Base-by-base conservation (phyloP, 2,113 vertebrate species). In the Periophthalmodon schlosseri region DNA sequence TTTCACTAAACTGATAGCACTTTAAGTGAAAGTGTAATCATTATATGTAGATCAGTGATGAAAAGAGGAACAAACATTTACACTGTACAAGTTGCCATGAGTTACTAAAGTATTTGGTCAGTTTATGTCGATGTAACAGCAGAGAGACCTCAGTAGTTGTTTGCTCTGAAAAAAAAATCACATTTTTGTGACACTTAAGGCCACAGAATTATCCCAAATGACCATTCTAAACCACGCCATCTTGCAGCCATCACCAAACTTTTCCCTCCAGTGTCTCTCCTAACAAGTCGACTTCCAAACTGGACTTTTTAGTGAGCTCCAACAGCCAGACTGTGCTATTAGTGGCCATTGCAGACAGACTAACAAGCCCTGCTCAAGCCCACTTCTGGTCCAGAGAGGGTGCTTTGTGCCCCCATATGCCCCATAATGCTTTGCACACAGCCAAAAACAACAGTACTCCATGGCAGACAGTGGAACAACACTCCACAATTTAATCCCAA, bases 261-360 rank as follows among this genome's bases (percentile, higher is more conserved):
- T 57, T 68, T 76, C 21, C 75, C 79, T 74, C 64, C 4, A 6
- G 77, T 73, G 60, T 71, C 68, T 57, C 54, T 77, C 36, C 52
- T 79, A 81, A 84, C 66, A 84, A 88, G 80, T 85, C 78, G 74
- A 78, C 73, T 78, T 63, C 70, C 81, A 46, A 49, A 70, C 63
- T 16, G 36, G 68, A 76, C 63, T 21, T 52, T 60, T 49, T 14
- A 61, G 56, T 47, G 28, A 46, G 33, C 46, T 58, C 33, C 34
- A 34, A 36, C 34, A 57, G 63, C 34, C 63, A 65, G 16, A 44
- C 34, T 71, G 70, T 54, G 76, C 72, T 74, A 84, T 81, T 80
- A 84, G 50, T 65, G 28, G 64, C 75, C 75, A 73, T 71, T 81
- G 72, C 82, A 81, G 72, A 79, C 70, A 73, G 54, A 68, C 73